Evolutionary conservation across 2,113 vertebrate species (phyloP).

Genomic region (Otocyon megalotis): DNA sequence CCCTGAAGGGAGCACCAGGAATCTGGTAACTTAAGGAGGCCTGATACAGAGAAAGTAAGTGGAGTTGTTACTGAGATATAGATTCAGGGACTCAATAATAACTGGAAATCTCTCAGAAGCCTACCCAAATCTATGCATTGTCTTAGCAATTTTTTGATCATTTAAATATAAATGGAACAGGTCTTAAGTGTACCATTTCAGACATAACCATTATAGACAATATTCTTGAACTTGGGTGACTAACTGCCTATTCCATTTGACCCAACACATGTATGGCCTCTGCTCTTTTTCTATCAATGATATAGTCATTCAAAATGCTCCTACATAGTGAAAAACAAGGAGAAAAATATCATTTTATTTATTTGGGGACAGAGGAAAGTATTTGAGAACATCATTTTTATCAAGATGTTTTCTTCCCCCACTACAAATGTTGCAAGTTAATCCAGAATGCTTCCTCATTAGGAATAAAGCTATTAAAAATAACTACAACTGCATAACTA

Average conservation of each 20-base stretch:
- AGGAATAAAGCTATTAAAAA: conserved; percentile 79
- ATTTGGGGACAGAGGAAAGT: neutral
- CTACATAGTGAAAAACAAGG: neutral
- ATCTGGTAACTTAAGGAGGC: neutral
- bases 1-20: neutral
- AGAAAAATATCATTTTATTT: neutral
- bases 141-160: neutral
- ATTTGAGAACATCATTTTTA: conserved; percentile 56
- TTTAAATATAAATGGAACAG: neutral
- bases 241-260: neutral
- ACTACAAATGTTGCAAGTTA: conserved; percentile 54
- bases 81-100: neutral
- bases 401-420: neutral
- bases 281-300: neutral
- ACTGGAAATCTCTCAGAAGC: neutral
- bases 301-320: neutral
- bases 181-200: neutral
- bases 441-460: conserved; percentile 69
- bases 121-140: neutral
- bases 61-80: neutral
- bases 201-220: neutral
- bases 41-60: neutral
- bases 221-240: neutral
- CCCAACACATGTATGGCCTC: neutral
- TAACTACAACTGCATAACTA: conserved; percentile 61